Conservation (phyloP, 2,888 invertebrate genomes). For the Pherbina coryleti region DNA sequence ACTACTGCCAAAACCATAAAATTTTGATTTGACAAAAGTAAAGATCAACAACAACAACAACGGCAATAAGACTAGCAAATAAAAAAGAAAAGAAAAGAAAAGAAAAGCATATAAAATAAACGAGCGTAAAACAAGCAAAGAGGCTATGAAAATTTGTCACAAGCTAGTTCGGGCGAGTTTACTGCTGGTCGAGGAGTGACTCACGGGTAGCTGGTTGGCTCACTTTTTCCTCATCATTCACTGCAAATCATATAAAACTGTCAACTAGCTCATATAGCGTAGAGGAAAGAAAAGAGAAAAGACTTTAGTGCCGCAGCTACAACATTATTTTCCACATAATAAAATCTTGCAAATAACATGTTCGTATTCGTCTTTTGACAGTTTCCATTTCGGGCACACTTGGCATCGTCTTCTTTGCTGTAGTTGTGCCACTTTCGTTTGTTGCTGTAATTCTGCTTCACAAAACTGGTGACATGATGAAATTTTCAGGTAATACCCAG, state of each 20-base stretch:
- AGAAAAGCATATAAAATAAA: slow-evolving; percentile 25
- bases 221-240: background rate
- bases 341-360: slow-evolving; percentile 8
- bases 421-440: too few species aligned
- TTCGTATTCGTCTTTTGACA: slow-evolving; percentile 4
- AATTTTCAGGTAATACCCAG: too few species aligned
- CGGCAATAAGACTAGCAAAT: too few species aligned
- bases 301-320: background rate
- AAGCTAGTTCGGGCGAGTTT: background rate
- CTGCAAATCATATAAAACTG: slow-evolving; percentile 54
- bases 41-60: slow-evolving; percentile 29
- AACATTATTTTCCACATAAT: slow-evolving; percentile 16
- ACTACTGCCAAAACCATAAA: slow-evolving; percentile 18
- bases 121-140: background rate
- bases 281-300: background rate
- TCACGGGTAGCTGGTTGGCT: background rate
- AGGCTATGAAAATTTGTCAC: background rate
- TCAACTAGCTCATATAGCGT: slow-evolving; percentile 60
- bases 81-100: background rate
- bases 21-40: slow-evolving; percentile 27
- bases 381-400: too few species aligned
- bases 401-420: too few species aligned
- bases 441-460: too few species aligned
- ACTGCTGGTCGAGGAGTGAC: background rate
- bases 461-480: too few species aligned